Conservation (phyloP, 2,888 invertebrate species). For the Eristalis tenax region DNA sequence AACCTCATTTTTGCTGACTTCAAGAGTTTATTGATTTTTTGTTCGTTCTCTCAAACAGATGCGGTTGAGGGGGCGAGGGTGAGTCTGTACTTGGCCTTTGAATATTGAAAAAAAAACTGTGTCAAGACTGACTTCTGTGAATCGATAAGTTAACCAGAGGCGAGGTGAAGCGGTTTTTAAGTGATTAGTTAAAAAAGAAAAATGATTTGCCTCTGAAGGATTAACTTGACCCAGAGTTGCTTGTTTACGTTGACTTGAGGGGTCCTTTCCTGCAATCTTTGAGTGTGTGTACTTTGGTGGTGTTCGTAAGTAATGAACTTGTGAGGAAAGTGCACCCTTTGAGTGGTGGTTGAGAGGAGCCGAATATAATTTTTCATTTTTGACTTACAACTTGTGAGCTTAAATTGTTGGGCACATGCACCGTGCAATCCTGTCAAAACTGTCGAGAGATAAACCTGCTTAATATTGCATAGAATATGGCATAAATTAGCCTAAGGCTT, state of each 20-base stretch:
- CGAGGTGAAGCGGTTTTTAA: neutral
- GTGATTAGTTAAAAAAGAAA: neutral
- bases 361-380: neutral
- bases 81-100: slow-evolving; percentile 8
- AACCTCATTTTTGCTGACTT: slow-evolving; percentile 35
- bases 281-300: no score
- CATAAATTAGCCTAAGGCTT: no score
- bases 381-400: neutral
- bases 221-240: neutral
- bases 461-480: no score
- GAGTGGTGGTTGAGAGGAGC: neutral
- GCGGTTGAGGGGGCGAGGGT: neutral
- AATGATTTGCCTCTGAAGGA: neutral
- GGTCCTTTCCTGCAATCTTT: no score
- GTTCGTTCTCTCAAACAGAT: neutral
- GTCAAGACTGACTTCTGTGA: neutral
- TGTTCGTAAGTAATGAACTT: neutral
- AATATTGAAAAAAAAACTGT: neutral
- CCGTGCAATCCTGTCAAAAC: no score
- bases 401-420: no score
- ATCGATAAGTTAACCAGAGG: neutral
- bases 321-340: neutral
- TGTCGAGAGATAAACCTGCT: no score
- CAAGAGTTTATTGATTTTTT: slow-evolving; percentile 25
- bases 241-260: neutral